Evolutionary conservation across 2,888 invertebrate species (phyloP), one percentile per base, ranked within the genome.

Genomic region (Dicranocentrus wangi): DNA sequence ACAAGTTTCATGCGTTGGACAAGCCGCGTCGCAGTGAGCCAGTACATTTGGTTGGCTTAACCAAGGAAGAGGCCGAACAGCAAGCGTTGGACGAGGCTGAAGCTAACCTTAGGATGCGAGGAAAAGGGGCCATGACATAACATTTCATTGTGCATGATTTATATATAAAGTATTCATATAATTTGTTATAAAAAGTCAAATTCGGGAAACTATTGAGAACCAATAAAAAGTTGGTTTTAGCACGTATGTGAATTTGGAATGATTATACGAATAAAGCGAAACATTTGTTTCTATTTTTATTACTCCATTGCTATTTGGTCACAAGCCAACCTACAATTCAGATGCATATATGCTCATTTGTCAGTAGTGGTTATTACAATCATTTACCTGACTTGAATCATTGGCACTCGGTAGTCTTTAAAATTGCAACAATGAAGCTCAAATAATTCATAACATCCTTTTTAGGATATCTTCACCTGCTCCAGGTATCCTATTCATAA

Each of bases 1-100:
- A 79, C 25, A 85, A 85, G 60, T 83, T 71, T 28, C 65, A 80
- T n/a, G 82, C 82, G 60, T 60, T 85, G 69, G 73, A 65, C 19
- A 82, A 72, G 17, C 85, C 85, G 1, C 58, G 81, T 1, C 51
- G 47, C 47, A 71, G 53, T 43, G 77, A 77, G 1, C 25, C 61
- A 3, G 47, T 28, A 1, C 19, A 47, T 2, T n/a, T 47, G 8
- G 8, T 23, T 7, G 17, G 15, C 8, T 21, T 76, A 1, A 28
- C 66, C 0, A 81, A 81, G 21, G 75, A 32, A 19, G 81, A 81
- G 3, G 65, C 76, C 1, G 80, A 80, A 21, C 32, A 47, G 1
- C 8, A 28, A 28, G 71, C 55, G 10, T 27, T 42, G 17, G 43
- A 60, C n/a, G 21, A 47, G 10, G 47, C 43, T 27, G 43, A 65